Evolutionary conservation across 2,113 vertebrate genomes (phyloP), one percentile per base, ranked within the genome.

Genomic region (Hepsetus odoe): DNA sequence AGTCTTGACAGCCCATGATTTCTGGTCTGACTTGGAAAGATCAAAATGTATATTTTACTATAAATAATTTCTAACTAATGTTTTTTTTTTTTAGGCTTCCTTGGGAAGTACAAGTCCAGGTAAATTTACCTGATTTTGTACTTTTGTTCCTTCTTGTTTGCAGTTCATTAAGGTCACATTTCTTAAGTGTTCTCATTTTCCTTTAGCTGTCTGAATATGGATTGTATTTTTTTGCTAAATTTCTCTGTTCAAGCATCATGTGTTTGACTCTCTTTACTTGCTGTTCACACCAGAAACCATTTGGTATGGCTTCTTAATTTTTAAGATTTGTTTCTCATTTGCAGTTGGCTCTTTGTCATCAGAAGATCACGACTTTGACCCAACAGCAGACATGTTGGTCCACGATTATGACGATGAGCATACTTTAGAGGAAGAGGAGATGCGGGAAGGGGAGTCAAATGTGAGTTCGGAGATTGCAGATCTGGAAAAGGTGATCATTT

Each of bases 71-170:
- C 11, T 51, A 14, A 24, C 33, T 16, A 53, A 5, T 16, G 33
- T 66, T 72, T 38, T 75, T 13, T 1, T 68, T 13, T 82, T 84
- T 0, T 80, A 94, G 95, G 94, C 94, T 91, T 95, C 95, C 72
- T 94, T 95, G 88, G 95, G 93, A 91, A 95, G 94, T 95, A 95
- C 94, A 85, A 96, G 95, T 91, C 95, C 95, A 96, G 95, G 95
- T 96, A 92, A 87, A 91, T 69, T 53, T n/a, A n/a, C n/a, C n/a
- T n/a, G n/a, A n/a, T n/a, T n/a, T n/a, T n/a, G n/a, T n/a, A 51
- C 10, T 51, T 11, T 18, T 20, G 18, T 2, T 16, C 46, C 2
- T n/a, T n/a, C n/a, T n/a, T n/a, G n/a, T n/a, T n/a, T n/a, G n/a
- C n/a, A n/a, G n/a, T n/a, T n/a, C n/a, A n/a, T n/a, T n/a, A n/a